Base-by-base conservation (phyloP, 92 coral and sea anemone species). In the Nematostella vectensis region DNA sequence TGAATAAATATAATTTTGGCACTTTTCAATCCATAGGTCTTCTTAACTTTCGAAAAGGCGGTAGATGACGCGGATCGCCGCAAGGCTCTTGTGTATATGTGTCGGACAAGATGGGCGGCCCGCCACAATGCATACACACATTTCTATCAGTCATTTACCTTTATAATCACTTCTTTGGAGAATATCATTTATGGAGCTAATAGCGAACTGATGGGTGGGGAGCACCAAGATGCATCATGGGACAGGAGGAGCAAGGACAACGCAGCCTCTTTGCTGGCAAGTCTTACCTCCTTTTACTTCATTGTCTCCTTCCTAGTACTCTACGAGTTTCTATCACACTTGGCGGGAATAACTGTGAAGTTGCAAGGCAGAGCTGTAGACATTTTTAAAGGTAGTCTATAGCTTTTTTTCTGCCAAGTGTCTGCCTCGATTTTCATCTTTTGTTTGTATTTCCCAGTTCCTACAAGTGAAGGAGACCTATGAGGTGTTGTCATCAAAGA, bases 41-140 rank as follows among this genome's bases (percentile, higher is more conserved):
- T 19, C 19, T 47, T 47, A 47, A 19, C 0, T 4, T 47, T n/a
- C n/a, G n/a, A n/a, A n/a, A 67, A 67, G 64, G 64, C 54, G 45
- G 0, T 56, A 21, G 56, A 47, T 20, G 72, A 67, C 54, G 48
- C 71, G 23, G 44, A 47, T 27, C 29, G 72, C 39, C 64, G 56
- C 31, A 56, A 56, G 53, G 71, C 55, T 12, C 51, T 52, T 31
- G 43, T 62, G 15, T 69, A 70, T 48, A 39, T 62, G 59, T 71
- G 77, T 57, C 52, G 64, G 44, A 62, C 71, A 25, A 54, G 63
- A 71, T 71, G 77, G 77, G 77, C 77, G 10, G 69, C 54, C 33
- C 58, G 70, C n/a, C 71, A 54, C 31, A 54, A 25, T 1, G 69
- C 69, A 12, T 53, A 59, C 65, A 29, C 67, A 13, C 75, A 28